Evolutionary conservation across 2,797 vertebrate genomes (phyloP), one percentile per base, ranked within the genome.

Genomic region (Sparidentex hasta): DNA sequence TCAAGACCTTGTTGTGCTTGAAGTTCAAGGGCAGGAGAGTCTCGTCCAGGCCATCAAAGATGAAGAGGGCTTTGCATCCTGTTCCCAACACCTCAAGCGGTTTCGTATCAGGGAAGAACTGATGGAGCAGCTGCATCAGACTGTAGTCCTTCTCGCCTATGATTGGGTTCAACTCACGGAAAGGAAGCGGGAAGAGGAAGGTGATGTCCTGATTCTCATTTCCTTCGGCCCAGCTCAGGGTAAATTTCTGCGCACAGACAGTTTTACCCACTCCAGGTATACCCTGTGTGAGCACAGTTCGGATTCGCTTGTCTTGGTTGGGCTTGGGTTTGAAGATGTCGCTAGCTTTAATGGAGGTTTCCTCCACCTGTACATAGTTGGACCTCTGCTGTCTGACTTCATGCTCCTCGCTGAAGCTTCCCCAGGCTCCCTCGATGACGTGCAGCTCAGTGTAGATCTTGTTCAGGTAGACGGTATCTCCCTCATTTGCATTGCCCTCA

Each of bases 181-280:
- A 88, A 47, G 86, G 80, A 43, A 87, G 74, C 0, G 73, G 82
- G 25, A 90, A 91, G 43, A 90, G 44, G 7, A 87, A 86, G 46
- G 47, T 11, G 18, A 87, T 64, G 66, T 89, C 62, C 51, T 83
- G 71, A 21, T 87, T 84, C 46, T 80, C 83, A n/a, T 84, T 56
- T 38, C 57, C 76, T 74, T 86, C 83, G 20, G 88, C 90, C 88
- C 90, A 90, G 54, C 66, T 80, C 20, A 91, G 72, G 2, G 74
- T 77, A 47, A 79, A 88, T 55, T 82, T 89, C 52, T 78, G 80
- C 11, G 55, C 68, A 21, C 64, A 84, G 23, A 88, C 65, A 23
- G 86, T 88, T 77, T 91, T 91, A 6, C 90, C 87, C 27, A 88
- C 55, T 54, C 90, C 90, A 3, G 89, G 82, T 50, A 89, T 78